phyloP scores from a whole-genome alignment of 2,888 invertebrate genomes.

The Hartigia nigra region DNA sequence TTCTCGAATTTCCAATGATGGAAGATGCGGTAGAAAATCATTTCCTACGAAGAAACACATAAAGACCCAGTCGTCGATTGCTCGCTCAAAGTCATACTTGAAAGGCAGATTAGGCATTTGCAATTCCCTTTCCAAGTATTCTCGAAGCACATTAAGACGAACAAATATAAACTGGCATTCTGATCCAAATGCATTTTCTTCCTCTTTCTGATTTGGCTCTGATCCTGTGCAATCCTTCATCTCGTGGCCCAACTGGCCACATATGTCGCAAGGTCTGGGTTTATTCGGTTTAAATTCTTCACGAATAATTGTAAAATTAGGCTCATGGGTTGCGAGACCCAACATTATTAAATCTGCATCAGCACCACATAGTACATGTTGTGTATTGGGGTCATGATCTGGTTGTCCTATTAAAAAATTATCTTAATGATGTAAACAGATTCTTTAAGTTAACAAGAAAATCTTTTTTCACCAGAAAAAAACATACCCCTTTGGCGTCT shows the following conservation, averaged over 20 bases:
- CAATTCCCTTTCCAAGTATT: conserved; percentile 92
- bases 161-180: conserved; percentile 94
- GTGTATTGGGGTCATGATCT: conserved; percentile 97
- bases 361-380: conserved; percentile 97
- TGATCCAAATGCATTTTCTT: conserved; percentile 72
- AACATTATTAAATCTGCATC: conserved; percentile 99
- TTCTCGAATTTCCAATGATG: conserved; percentile 96
- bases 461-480: neutral
- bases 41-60: conserved; percentile 99
- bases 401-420: conserved; percentile 76
- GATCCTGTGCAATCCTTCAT: conserved; percentile 92
- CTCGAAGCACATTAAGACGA: conserved; percentile 90
- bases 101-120: conserved; percentile 94
- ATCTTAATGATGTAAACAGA: neutral
- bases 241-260: conserved; percentile 91
- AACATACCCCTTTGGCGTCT: conserved; percentile 85
- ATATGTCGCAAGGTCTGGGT: conserved; percentile 95
- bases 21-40: conserved; percentile 97
- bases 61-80: conserved; percentile 96
- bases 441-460: neutral
- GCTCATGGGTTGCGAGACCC: conserved; percentile 98
- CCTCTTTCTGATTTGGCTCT: conserved; percentile 71
- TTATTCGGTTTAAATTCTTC: conserved; percentile 99
- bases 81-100: conserved; percentile 93
- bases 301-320: conserved; percentile 97